Percentiles rank a stretch among this genome's conserved stretches.
These are phyloP conservation scores for Eurypyga helias DNA, from an alignment of 2,113 vertebrate species.

Conservation along the genomic window DNA sequence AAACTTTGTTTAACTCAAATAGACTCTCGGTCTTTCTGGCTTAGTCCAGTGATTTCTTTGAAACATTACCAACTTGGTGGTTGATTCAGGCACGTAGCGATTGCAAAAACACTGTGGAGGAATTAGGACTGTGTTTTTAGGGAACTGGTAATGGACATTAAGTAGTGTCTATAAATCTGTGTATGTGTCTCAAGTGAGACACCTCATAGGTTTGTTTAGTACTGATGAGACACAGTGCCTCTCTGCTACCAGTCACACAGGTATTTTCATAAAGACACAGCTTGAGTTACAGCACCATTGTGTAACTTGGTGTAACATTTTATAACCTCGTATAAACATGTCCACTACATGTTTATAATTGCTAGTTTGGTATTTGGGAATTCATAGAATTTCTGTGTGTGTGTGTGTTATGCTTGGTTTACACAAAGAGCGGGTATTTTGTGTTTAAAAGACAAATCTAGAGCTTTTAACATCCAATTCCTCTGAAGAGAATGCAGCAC, in stretches of 20 bases:
- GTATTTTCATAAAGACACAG: background rate
- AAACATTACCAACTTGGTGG: background rate
- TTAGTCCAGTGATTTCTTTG: background rate
- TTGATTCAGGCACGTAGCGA: background rate
- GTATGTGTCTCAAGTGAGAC: background rate
- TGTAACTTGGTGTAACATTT: background rate
- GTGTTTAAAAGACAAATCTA: background rate
- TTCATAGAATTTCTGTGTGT: background rate
- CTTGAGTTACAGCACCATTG: background rate
- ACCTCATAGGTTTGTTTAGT: background rate
- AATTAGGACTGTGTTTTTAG: background rate
- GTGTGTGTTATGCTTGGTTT: slow-evolving; percentile 23
- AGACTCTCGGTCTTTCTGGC: background rate
- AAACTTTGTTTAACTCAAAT: background rate
- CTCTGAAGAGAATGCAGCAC: slow-evolving; percentile 6
- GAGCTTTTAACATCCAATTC: slow-evolving; percentile 30
- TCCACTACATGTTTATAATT: background rate
- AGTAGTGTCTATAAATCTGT: background rate
- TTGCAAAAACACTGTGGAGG: background rate
- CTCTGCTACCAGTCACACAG: background rate
- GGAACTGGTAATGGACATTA: background rate
- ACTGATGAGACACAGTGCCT: background rate
- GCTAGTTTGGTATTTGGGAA: background rate
- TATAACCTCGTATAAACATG: too few relatives aligned
- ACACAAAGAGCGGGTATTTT: slow-evolving; percentile 7